Conservation (phyloP, 2,888 invertebrate genomes). For the Agrotis clavis region DNA sequence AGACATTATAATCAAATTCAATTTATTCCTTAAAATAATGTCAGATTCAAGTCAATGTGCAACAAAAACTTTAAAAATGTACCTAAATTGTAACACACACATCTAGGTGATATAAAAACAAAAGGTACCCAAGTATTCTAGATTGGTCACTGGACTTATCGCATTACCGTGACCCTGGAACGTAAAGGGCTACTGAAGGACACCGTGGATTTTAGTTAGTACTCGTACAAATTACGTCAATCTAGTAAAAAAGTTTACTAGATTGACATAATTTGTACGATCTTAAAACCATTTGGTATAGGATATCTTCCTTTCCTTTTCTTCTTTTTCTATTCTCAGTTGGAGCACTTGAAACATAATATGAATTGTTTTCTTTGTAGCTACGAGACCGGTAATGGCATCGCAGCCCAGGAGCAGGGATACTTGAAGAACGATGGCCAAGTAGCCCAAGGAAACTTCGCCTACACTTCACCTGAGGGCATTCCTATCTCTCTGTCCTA, state of each 20-base stretch:
- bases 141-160: constrained; percentile 61
- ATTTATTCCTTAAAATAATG: constrained; percentile 34
- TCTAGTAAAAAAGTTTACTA: no score
- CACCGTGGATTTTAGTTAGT: no score
- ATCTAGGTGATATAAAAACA: constrained; percentile 58
- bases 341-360: background rate
- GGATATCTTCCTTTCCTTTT: background rate
- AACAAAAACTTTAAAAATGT: background rate
- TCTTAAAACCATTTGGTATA: constrained; percentile 73
- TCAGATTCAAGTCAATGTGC: constrained; percentile 26
- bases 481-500: constrained; percentile 92
- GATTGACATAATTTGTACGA: no score
- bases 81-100: constrained; percentile 25
- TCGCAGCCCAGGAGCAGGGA: constrained; percentile 93
- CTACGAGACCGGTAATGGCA: constrained; percentile 95
- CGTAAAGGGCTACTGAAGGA: no score
- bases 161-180: no score
- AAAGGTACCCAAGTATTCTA: constrained; percentile 75
- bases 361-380: constrained; percentile 74
- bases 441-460: constrained; percentile 93
- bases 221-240: no score
- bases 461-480: constrained; percentile 94
- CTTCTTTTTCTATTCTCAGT: background rate
- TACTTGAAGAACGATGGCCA: constrained; percentile 94
- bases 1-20: constrained; percentile 14